Evolutionary conservation across 30 jellyfish, hydroid and myxozoan genomes (phyloP).

Genomic region (Catostylus mosaicus): DNA sequence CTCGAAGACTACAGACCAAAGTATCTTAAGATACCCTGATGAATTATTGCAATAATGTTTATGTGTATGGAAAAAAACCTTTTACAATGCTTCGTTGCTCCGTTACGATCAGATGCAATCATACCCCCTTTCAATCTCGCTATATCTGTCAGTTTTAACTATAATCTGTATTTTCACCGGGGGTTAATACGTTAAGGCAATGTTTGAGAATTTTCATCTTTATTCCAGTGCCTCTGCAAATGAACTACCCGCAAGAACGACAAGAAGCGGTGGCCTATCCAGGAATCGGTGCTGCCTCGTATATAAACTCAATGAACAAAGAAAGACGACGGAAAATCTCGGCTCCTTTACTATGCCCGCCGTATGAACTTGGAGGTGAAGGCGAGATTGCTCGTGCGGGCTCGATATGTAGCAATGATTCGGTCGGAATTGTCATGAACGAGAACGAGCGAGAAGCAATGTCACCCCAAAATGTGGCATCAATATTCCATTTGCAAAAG

Average conservation of each 20-base stretch:
- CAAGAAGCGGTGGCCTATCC: slow-evolving; percentile 56
- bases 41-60: too few species aligned
- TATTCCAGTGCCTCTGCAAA: slow-evolving; percentile 22
- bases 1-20: too few species aligned
- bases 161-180: too few species aligned
- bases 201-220: neutral
- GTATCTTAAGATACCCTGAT: too few species aligned
- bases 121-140: too few species aligned
- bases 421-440: slow-evolving; percentile 37
- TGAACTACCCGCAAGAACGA: slow-evolving; percentile 10
- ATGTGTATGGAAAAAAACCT: too few species aligned
- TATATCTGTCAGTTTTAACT: too few species aligned
- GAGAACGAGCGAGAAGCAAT: neutral
- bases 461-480: neutral
- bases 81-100: too few species aligned
- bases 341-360: slow-evolving; percentile 44
- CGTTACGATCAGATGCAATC: too few species aligned
- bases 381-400: neutral
- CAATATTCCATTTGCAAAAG: slow-evolving; percentile 31
- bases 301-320: slow-evolving; percentile 72
- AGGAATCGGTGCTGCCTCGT: slow-evolving; percentile 75
- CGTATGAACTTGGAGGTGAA: neutral
- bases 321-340: slow-evolving; percentile 57
- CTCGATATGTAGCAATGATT: slow-evolving; percentile 57
- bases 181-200: too few species aligned